Conservation (phyloP, 2,797 vertebrate species). For the Sebastes cheni region DNA sequence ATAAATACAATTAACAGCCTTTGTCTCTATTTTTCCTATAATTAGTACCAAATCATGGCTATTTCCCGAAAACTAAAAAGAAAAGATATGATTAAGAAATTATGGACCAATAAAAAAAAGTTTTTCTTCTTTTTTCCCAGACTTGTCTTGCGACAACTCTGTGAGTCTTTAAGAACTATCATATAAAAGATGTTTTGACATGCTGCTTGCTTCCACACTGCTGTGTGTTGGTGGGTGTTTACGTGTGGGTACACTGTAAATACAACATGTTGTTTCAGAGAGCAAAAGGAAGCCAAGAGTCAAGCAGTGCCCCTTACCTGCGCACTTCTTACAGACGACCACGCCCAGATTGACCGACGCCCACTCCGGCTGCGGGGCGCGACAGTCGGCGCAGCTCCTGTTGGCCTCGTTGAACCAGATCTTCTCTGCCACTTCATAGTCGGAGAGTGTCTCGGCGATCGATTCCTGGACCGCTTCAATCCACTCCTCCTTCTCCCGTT, state of each 20-base stretch:
- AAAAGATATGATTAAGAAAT: not conserved
- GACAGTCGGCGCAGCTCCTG: constrained; percentile 93
- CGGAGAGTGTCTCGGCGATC: constrained; percentile 94
- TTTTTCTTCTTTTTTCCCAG: not conserved
- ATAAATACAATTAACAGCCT: not conserved
- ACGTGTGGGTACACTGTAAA: not conserved
- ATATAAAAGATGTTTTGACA: not conserved
- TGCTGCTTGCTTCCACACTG: not conserved
- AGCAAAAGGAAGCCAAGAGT: not conserved
- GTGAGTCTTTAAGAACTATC: not conserved
- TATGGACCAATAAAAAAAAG: not conserved
- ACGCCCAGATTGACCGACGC: constrained; percentile 96
- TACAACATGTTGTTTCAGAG: not conserved
- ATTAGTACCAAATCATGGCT: not conserved
- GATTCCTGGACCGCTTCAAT: constrained; percentile 95
- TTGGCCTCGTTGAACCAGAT: constrained; percentile 98
- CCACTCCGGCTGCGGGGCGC: constrained; percentile 90
- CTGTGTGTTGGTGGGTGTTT: not conserved
- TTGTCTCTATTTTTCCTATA: not conserved
- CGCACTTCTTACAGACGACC: constrained; percentile 97
- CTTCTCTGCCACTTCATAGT: constrained; percentile 99
- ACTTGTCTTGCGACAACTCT: not conserved
- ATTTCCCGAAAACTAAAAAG: not conserved
- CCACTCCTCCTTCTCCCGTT: constrained; percentile 94
- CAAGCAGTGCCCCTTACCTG: constrained; percentile 84